These are phyloP conservation scores for Eupithecia centaureata DNA, from an alignment of 2,888 invertebrate genomes.

Conservation along the genomic window DNA sequence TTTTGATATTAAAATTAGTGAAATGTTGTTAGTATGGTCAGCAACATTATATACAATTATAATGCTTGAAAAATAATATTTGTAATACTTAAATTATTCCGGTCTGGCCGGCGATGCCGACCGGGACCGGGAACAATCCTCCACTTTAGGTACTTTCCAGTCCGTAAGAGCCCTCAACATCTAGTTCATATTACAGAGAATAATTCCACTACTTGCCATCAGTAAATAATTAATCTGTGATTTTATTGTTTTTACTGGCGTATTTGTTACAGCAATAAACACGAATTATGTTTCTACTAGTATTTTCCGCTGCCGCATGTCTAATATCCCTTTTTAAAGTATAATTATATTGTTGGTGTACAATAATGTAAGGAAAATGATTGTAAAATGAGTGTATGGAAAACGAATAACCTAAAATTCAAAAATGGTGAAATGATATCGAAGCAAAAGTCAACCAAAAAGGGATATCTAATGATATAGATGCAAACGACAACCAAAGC, in stretches of 20 bases:
- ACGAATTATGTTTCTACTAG: no score
- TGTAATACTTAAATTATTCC: background rate
- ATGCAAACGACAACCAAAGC: background rate
- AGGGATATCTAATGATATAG: background rate
- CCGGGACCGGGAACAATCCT: slow-evolving; percentile 38
- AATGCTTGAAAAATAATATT: no score
- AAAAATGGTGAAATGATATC: no score
- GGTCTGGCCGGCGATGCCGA: background rate
- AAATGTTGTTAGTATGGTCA: background rate
- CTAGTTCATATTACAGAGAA: slow-evolving; percentile 49
- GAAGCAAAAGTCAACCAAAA: no score
- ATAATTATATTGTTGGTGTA: no score
- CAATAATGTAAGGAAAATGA: no score
- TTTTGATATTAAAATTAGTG: no score
- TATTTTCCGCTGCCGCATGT: no score
- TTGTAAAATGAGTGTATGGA: no score
- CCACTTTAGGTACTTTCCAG: slow-evolving; percentile 60
- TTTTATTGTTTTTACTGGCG: background rate
- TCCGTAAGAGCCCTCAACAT: slow-evolving; percentile 54
- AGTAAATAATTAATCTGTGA: background rate
- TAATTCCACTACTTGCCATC: slow-evolving; percentile 18
- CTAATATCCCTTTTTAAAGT: no score
- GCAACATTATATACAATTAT: background rate
- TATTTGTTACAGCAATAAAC: background rate
- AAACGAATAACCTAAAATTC: no score